Percentiles rank a stretch among this genome's conserved stretches.
phyloP scores from a whole-genome alignment of 2,113 vertebrate genomes.

The Erythrolamprus reginae region DNA sequence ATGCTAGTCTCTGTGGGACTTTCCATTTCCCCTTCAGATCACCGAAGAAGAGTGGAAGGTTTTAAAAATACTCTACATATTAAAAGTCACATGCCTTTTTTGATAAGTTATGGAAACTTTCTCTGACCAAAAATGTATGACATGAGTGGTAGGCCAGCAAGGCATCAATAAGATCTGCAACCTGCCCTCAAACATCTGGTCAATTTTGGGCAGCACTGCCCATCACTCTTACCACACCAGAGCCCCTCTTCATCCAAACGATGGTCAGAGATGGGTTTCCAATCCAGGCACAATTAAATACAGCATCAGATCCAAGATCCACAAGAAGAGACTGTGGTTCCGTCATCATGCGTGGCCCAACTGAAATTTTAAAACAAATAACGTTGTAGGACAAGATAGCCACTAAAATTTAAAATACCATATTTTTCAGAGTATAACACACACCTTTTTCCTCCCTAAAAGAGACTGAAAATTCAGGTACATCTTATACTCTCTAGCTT shows the following conservation, averaged over 20 bases:
- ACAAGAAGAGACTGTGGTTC: constrained; percentile 94
- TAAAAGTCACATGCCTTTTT: neutral
- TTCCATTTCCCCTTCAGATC: neutral
- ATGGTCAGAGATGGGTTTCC: constrained; percentile 97
- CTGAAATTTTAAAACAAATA: constrained; percentile 60
- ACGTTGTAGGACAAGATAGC: fast-evolving
- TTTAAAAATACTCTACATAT: neutral
- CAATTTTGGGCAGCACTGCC: neutral
- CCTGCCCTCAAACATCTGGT: neutral
- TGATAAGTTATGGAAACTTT: neutral
- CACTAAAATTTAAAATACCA: neutral
- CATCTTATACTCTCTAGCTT: too few relatives aligned
- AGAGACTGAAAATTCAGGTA: too few relatives aligned
- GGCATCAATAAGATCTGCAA: neutral
- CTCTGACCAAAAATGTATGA: neutral
- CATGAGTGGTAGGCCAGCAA: neutral
- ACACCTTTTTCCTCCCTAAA: too few relatives aligned
- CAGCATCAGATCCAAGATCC: constrained; percentile 87
- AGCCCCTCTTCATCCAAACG: constrained; percentile 98
- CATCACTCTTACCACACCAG: constrained; percentile 84
- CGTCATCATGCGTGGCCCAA: constrained; percentile 90
- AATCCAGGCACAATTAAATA: constrained; percentile 96
- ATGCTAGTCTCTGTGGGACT: neutral
- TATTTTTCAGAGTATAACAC: too few relatives aligned
- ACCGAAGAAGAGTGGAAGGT: neutral